Evolutionary conservation across 2,797 vertebrate species (phyloP), one percentile per base, ranked within the genome.

Genomic region (Megaceryle alcyon): DNA sequence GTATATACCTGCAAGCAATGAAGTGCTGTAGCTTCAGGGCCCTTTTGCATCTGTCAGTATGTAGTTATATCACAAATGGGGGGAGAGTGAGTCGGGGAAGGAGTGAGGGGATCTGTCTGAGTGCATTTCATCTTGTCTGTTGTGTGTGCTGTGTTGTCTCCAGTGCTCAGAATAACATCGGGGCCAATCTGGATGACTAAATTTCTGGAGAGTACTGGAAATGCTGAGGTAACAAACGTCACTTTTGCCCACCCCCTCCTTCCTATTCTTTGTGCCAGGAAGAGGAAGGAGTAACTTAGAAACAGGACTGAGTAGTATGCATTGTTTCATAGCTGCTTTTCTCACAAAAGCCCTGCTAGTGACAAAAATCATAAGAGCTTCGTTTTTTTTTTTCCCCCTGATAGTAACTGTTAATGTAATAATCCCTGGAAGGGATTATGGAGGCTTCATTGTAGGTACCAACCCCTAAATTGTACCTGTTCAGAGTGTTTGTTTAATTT

Each of bases 361-460:
- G 86, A 69, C 39, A 70, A 76, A 91, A 88, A 51, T 12, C 0
- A 0, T 15, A 63, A 65, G 18, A 28, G 16, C 63, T 82, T 54
- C 29, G 12, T 8, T n/a, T 70, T 64, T n/a, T 71, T 25, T 70
- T 64, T n/a, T 71, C 18, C 6, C 57, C 1, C 29, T 15, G 51
- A 7, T 54, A 57, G 33, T 64, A 44, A 39, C 64, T 84, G 8
- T 21, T 66, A 72, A 91, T 56, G 20, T 41, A 48, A 41, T 41
- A 41, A 41, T 41, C 41, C 88, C 61, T 77, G 90, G 85, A 84
- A 66, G 57, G 57, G 69, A 93, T 96, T 93, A 94, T 86, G 13
- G 19, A 86, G 86, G 26, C 29, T 88, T 31, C 37, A n/a, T 25
- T 92, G 39, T 72, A 65, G 44, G 64, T 83, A 90, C 48, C 14